These are phyloP conservation scores for Enteromius radiatus DNA, from an alignment of 2,797 vertebrate species.

Conservation along the genomic window DNA sequence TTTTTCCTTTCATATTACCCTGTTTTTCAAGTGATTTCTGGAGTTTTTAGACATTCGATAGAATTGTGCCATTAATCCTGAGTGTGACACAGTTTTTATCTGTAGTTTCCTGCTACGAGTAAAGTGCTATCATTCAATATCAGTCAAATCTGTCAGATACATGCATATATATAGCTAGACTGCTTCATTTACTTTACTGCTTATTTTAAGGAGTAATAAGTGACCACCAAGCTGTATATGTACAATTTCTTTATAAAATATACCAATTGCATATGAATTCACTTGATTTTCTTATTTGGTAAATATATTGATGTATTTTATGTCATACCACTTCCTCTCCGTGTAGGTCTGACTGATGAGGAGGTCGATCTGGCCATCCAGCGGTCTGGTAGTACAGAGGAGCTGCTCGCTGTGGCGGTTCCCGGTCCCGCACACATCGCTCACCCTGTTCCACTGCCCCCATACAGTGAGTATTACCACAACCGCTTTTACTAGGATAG, in stretches of 20 bases:
- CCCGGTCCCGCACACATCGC: conserved; percentile 70
- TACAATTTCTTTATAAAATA: not conserved
- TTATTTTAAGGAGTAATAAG: not conserved
- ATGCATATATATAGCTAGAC: not conserved
- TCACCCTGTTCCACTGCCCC: conserved; percentile 75
- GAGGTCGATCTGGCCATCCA: conserved; percentile 97
- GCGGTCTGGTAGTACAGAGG: conserved; percentile 86
- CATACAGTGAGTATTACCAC: conserved; percentile 82
- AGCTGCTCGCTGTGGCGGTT: conserved; percentile 76
- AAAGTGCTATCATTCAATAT: not conserved
- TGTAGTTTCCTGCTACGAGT: not conserved
- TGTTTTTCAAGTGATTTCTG: conserved; percentile 3
- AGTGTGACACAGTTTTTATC: not conserved
- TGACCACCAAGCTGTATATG: not conserved
- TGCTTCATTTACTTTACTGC: not conserved
- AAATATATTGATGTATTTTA: not conserved
- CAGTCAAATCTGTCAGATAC: not conserved
- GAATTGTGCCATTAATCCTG: not conserved
- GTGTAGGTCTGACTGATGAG: conserved; percentile 91
- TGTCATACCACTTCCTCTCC: not conserved
- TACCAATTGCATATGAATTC: not conserved
- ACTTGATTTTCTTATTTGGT: not conserved
- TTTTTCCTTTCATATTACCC: not conserved
- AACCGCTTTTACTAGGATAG: not conserved
- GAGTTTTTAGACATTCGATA: conserved; percentile 24